These are phyloP conservation scores for Drosophila phalerata DNA, from an alignment of 2,888 invertebrate genomes.

Conservation along the genomic window DNA sequence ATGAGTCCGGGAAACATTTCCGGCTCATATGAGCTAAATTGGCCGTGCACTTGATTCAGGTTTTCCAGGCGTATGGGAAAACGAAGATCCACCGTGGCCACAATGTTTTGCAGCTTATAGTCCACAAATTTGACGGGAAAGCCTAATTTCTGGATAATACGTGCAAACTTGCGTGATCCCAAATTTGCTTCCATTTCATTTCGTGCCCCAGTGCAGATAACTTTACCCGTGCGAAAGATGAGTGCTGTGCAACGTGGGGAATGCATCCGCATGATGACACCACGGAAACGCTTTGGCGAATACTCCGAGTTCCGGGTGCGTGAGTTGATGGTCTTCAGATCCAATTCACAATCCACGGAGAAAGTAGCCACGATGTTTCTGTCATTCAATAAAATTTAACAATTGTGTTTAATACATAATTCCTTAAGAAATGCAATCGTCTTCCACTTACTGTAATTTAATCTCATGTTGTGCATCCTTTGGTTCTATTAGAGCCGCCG, in stretches of 20 bases:
- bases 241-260: conserved; percentile 92
- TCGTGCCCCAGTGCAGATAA: conserved; percentile 93
- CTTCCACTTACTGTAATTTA: conserved; percentile 87
- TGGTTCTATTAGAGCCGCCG: conserved; percentile 86
- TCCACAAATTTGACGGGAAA: conserved; percentile 91
- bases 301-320: conserved; percentile 94
- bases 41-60: conserved; percentile 90
- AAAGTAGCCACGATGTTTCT: conserved; percentile 94
- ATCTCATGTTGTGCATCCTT: conserved; percentile 88
- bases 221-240: conserved; percentile 91
- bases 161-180: conserved; percentile 92
- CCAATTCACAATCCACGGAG: conserved; percentile 90
- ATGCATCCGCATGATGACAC: conserved; percentile 93
- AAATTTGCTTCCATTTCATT: conserved; percentile 92
- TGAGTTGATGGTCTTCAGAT: conserved; percentile 91
- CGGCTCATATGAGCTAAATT: conserved; percentile 96
- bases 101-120: conserved; percentile 93
- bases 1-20: conserved; percentile 99
- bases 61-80: conserved; percentile 92
- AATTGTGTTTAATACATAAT: neutral
- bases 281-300: conserved; percentile 92
- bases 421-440: neutral
- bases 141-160: conserved; percentile 93
- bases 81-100: conserved; percentile 90
- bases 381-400: conserved; percentile 1